A percentile compares a stretch with the other conserved stretches of the same genome.
These are phyloP conservation scores for Aldabrachelys gigantea DNA, from an alignment of 2,113 vertebrate genomes.

Conservation along the genomic window DNA sequence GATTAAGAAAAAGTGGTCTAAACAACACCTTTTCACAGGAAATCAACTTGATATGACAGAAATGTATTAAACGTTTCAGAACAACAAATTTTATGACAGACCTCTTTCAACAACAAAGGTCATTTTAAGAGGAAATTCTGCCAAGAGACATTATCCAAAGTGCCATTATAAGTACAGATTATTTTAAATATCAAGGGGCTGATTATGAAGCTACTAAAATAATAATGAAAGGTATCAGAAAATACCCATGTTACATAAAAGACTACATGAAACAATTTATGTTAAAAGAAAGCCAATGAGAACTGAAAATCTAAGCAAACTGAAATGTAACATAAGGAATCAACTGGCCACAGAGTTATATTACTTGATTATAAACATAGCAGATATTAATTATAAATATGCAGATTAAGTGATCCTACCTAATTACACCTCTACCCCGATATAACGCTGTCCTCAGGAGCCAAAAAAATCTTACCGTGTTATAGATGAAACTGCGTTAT, in stretches of 20 bases:
- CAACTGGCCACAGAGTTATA: neutral
- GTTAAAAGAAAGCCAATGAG: neutral
- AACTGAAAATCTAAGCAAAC: neutral
- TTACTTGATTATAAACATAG: neutral
- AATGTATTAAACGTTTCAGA: neutral
- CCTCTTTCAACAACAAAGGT: neutral
- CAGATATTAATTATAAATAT: neutral
- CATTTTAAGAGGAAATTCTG: neutral
- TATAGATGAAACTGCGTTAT: no score
- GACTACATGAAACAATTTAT: neutral
- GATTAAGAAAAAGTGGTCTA: neutral
- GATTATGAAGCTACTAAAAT: neutral
- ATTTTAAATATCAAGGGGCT: neutral
- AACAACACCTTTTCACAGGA: neutral
- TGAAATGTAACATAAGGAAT: neutral
- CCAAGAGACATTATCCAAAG: neutral
- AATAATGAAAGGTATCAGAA: neutral
- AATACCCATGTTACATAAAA: neutral
- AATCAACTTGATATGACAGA: neutral
- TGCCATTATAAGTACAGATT: neutral
- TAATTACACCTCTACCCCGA: neutral
- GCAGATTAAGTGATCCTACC: neutral
- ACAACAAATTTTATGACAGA: neutral
- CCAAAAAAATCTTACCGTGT: no score
- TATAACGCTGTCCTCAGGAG: no score